Evolutionary conservation across 2,888 invertebrate genomes (phyloP).

Genomic region (Aproaerema taeniolella): DNA sequence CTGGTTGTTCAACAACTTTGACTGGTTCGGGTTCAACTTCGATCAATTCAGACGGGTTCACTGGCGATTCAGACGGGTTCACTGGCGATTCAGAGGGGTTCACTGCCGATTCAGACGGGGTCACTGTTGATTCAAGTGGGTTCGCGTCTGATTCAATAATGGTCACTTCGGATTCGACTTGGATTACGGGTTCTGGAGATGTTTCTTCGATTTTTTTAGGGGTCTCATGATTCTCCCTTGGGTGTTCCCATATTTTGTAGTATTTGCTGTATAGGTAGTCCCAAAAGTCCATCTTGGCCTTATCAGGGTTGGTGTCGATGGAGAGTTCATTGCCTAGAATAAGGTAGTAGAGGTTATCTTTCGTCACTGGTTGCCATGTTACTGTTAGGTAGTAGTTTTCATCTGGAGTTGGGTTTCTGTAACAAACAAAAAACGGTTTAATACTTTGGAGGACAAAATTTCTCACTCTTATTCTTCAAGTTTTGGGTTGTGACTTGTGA

Average conservation of each 20-base stretch:
- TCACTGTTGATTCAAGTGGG: not conserved
- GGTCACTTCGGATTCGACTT: no score
- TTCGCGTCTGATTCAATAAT: no score
- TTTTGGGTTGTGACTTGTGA: no score
- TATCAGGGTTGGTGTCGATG: constrained; percentile 44
- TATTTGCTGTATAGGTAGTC: constrained; percentile 54
- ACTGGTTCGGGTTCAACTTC: constrained; percentile 5
- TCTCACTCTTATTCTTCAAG: no score
- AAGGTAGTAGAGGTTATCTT: constrained; percentile 52
- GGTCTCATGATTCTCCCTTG: constrained; percentile 27
- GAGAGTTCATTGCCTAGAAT: constrained; percentile 50
- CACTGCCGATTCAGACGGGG: not conserved
- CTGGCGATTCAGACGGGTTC: no score
- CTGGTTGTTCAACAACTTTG: constrained; percentile 13
- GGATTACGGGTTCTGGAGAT: constrained; percentile 6
- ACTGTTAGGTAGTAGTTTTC: constrained; percentile 56
- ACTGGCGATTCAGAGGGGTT: no score
- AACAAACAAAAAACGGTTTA: no score
- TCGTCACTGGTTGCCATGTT: constrained; percentile 58
- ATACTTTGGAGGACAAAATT: no score
- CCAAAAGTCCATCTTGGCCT: constrained; percentile 66
- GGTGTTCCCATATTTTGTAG: constrained; percentile 58
- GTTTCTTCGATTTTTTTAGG: constrained; percentile 19
- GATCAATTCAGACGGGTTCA: no score
- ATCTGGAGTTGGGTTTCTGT: constrained; percentile 66